A percentile compares a stretch with the other conserved stretches of the same genome.
phyloP scores from a whole-genome alignment of 37 sponge, comb jelly and placozoan genomes.

The Crambe crambe region DNA sequence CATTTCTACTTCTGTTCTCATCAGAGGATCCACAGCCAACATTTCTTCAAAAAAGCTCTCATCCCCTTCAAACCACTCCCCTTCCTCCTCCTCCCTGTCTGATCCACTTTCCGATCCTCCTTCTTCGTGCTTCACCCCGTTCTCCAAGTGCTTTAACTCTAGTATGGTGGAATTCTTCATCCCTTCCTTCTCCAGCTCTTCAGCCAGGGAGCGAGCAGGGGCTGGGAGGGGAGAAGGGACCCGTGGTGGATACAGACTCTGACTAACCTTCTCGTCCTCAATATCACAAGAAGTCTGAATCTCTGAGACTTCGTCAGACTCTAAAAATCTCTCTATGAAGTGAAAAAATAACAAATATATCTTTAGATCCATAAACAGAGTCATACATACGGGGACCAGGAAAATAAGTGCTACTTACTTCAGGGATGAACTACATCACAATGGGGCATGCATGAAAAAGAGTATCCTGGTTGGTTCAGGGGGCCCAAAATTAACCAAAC shows the following conservation, averaged over 20 bases:
- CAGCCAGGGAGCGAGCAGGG: neutral
- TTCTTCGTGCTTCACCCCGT: neutral
- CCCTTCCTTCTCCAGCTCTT: neutral
- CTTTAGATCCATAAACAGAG: too few relatives aligned
- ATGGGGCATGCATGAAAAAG: too few relatives aligned
- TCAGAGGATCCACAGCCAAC: slow-evolving; percentile 27
- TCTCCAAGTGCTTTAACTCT: neutral
- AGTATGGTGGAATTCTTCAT: neutral
- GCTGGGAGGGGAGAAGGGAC: neutral
- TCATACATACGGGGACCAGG: too few relatives aligned
- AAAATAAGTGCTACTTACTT: too few relatives aligned
- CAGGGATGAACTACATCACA: too few relatives aligned
- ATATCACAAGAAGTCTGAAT: neutral
- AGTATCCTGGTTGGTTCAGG: too few relatives aligned
- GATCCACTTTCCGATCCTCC: neutral
- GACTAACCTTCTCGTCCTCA: neutral
- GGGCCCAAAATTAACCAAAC: too few relatives aligned
- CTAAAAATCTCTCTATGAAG: neutral
- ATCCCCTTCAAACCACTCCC: neutral
- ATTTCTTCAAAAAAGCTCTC: slow-evolving; percentile 15
- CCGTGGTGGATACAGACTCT: neutral
- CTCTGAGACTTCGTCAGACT: neutral
- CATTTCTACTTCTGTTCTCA: slow-evolving; percentile 52
- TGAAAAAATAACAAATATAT: too few relatives aligned
- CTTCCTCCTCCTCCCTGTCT: neutral